These are phyloP conservation scores for Labroides dimidiatus DNA, from an alignment of 2,797 vertebrate genomes.

Conservation along the genomic window DNA sequence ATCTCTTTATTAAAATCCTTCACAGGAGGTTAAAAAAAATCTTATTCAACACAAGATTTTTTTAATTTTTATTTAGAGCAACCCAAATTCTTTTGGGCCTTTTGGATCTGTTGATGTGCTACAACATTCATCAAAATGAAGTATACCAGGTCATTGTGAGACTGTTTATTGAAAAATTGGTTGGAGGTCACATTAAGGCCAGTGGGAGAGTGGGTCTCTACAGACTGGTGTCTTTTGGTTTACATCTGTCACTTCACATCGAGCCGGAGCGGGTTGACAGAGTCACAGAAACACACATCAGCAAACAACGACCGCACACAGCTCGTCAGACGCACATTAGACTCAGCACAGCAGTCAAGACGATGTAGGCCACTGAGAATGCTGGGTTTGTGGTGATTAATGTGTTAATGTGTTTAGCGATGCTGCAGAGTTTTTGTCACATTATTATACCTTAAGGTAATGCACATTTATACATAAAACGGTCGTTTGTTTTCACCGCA, in stretches of 20 bases:
- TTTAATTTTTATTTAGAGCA: too few species aligned
- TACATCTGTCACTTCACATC: conserved; percentile 76
- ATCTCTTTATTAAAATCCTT: too few species aligned
- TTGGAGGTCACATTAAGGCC: conserved; percentile 65
- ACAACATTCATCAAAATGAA: not conserved
- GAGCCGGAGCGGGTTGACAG: conserved; percentile 51
- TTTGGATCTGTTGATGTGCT: not conserved
- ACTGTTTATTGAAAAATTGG: conserved; percentile 12
- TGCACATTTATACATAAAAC: too few species aligned
- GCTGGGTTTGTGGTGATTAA: not conserved
- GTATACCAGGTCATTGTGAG: not conserved
- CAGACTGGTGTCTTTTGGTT: conserved; percentile 67
- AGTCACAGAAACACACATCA: conserved; percentile 66
- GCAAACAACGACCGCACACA: conserved; percentile 55
- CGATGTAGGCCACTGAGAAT: conserved; percentile 61
- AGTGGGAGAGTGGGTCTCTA: conserved; percentile 65
- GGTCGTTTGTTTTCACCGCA: too few species aligned
- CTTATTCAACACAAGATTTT: too few species aligned
- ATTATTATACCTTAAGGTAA: not conserved
- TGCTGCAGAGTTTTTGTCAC: not conserved
- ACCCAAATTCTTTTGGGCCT: not conserved
- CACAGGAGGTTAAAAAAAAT: too few species aligned
- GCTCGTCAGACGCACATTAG: conserved; percentile 52
- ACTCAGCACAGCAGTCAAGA: conserved; percentile 54
- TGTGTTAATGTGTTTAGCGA: not conserved